Evolutionary conservation across 2,797 vertebrate genomes (phyloP).

Genomic region (Manis crassicaudata): DNA sequence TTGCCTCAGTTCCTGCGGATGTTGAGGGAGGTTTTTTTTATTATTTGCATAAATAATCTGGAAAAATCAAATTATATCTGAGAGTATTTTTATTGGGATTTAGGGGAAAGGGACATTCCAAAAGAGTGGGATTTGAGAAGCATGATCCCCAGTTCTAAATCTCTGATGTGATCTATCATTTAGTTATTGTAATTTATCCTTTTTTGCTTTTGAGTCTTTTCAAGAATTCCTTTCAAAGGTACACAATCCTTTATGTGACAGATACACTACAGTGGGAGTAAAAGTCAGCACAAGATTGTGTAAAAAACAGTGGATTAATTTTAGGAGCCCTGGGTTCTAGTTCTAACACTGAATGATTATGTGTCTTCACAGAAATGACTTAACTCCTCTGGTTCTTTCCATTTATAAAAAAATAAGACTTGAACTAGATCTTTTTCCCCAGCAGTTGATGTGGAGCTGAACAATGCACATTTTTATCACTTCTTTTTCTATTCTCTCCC

Average conservation of each 20-base stretch:
- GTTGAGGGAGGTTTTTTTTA: not conserved
- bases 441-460: not conserved
- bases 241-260: not conserved
- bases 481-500: not conserved
- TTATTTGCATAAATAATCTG: not conserved
- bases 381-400: not conserved
- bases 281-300: not conserved
- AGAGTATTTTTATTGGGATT: not conserved
- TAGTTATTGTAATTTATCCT: not conserved
- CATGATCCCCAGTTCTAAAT: not conserved
- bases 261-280: not conserved
- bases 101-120: not conserved
- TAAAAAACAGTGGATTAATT: not conserved
- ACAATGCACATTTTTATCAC: not conserved
- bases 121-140: not conserved
- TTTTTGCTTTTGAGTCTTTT: not conserved
- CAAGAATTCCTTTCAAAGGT: not conserved
- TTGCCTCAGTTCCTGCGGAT: too few relatives aligned
- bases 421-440: not conserved
- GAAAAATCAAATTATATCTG: not conserved
- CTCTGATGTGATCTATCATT: not conserved
- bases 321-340: not conserved
- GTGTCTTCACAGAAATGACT: not conserved
- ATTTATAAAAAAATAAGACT: not conserved
- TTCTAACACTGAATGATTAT: not conserved